Conservation (phyloP, 2,113 vertebrate species). For the Dolichotis patagonum region DNA sequence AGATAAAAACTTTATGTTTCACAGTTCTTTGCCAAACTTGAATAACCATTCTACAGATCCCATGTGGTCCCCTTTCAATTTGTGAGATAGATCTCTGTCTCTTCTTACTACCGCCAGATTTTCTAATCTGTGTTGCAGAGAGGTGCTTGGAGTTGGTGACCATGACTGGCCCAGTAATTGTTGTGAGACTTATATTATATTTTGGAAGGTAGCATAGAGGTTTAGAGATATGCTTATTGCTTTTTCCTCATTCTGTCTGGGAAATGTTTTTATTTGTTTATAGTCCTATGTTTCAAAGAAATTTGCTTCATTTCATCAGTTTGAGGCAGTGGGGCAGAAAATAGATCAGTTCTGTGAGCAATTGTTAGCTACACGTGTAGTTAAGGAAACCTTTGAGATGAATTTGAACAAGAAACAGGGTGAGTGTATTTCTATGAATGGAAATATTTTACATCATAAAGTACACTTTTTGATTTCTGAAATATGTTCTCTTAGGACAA, state of each 20-base stretch:
- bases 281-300: slow-evolving; percentile 34
- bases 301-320: slow-evolving; percentile 11
- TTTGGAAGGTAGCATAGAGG: not conserved
- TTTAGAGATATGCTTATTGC: not conserved
- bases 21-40: not conserved
- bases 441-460: slow-evolving; percentile 10
- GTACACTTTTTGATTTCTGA: slow-evolving; percentile 39
- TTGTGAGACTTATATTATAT: slow-evolving; percentile 50
- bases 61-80: not conserved
- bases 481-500: not conserved
- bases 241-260: not conserved
- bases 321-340: slow-evolving; percentile 35
- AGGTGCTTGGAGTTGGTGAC: not conserved
- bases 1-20: slow-evolving; percentile 49
- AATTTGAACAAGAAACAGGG: slow-evolving; percentile 36
- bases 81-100: not conserved
- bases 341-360: slow-evolving; percentile 24
- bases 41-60: not conserved
- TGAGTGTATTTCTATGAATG: not conserved
- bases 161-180: not conserved
- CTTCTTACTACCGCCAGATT: not conserved
- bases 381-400: slow-evolving; percentile 41
- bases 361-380: not conserved
- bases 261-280: slow-evolving; percentile 41
- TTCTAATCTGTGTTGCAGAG: slow-evolving; percentile 31